phyloP scores from a whole-genome alignment of 2,888 invertebrate genomes.

The Tridacna gigas region DNA sequence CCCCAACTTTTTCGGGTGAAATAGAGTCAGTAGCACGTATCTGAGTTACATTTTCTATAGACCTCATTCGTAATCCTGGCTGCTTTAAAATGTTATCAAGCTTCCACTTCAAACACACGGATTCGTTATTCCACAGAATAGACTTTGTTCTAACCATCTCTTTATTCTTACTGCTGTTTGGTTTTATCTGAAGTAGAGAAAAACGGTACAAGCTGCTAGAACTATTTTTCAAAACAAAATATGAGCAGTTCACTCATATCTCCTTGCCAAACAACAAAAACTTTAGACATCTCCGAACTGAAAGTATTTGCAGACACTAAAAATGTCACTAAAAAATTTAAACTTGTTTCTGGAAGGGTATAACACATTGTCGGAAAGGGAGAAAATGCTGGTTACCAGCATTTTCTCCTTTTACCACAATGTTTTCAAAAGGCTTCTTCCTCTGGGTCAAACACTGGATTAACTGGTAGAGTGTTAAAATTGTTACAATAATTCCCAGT shows the following conservation, averaged over 20 bases:
- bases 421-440: not conserved
- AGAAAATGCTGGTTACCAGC: not conserved
- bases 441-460: too few relatives aligned
- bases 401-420: not conserved
- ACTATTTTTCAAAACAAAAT: not conserved
- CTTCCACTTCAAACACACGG: slow-evolving; percentile 52
- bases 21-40: too few relatives aligned
- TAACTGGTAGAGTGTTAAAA: too few relatives aligned
- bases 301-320: not conserved
- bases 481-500: too few relatives aligned
- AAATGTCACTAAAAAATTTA: not conserved
- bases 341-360: too few relatives aligned
- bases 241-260: not conserved
- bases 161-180: slow-evolving; percentile 45
- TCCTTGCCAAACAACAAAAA: not conserved
- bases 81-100: slow-evolving; percentile 58
- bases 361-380: too few relatives aligned
- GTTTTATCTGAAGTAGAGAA: slow-evolving; percentile 49
- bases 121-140: slow-evolving; percentile 13
- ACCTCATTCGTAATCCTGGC: slow-evolving; percentile 52
- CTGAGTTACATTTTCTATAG: not conserved
- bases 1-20: too few relatives aligned
- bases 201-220: not conserved
- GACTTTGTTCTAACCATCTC: slow-evolving; percentile 46
- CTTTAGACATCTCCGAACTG: not conserved